Conservation (phyloP, 2,888 invertebrate species). For the Lamellibrachia satsuma region DNA sequence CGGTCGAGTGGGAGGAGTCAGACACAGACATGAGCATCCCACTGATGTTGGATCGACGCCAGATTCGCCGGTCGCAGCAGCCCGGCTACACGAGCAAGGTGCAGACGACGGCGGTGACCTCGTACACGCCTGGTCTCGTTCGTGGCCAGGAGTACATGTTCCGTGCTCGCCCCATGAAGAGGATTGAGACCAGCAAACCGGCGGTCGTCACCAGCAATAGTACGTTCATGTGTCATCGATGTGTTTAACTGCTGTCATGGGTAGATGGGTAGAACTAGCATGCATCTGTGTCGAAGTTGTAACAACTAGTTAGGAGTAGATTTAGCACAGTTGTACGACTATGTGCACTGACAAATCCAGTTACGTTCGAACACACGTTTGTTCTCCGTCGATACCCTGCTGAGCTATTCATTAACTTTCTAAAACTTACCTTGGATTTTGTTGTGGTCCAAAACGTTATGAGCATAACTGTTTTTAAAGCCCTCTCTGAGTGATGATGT, state of each 20-base stretch:
- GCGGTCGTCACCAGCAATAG: slow-evolving; percentile 17
- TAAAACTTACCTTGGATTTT: background rate
- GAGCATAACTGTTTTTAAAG: background rate
- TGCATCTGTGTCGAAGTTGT: background rate
- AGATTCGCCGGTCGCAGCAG: background rate
- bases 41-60: background rate
- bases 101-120: slow-evolving; percentile 37
- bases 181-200: slow-evolving; percentile 26
- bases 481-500: background rate
- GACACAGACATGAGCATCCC: slow-evolving; percentile 35
- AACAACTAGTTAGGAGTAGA: background rate
- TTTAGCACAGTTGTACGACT: background rate
- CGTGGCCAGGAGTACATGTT: slow-evolving; percentile 93
- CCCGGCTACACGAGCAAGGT: background rate
- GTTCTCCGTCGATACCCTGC: background rate
- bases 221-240: background rate
- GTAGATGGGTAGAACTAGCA: background rate
- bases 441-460: background rate
- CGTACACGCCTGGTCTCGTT: slow-evolving; percentile 69
- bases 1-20: slow-evolving; percentile 72
- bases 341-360: background rate
- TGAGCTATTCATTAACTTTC: background rate
- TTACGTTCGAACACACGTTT: background rate
- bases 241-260: background rate
- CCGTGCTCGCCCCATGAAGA: slow-evolving; percentile 71